Evolutionary conservation across 2,888 invertebrate species (phyloP), one percentile per base, ranked within the genome.

Genomic region (Mechanitis messenoides): DNA sequence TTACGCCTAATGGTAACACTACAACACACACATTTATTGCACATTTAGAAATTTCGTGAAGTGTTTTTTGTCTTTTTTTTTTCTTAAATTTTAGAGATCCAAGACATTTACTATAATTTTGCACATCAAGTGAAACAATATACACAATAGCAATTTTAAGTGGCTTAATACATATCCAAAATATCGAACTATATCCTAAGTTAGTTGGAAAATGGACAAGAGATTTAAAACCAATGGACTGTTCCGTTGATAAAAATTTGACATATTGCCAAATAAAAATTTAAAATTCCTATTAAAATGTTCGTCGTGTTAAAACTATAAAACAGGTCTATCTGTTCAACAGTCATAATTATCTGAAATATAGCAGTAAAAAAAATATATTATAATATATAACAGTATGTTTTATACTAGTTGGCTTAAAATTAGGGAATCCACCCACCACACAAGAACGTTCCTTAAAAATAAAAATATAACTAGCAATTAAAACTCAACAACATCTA

Each of bases 11-110:
- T 82, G 87, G 87, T 88, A 89, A 89, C 85, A 89, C 91, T 91
- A 90, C 90, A 85, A 90, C 90, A 90, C 90, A 90, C 90, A 90
- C 87, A 89, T 86, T 90, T 90, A 90, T 90, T 90, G 90, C 91
- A 91, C 91, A 90, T 90, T 90, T 88, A 91, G 90, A 90, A 90
- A 87, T 87, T 90, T 87, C 81, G 80, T 88, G 88, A 90, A 88
- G 84, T 90, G 81, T 89, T 88, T 88, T 20, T 89, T 89, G 84
- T 87, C 84, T 87, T 88, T 90, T 89, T 70, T 85, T 87, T 87
- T 85, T 81, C 81, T 68, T 85, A 83, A 85, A 84, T 87, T 89
- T 89, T 88, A 87, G 86, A 89, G 87, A 88, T 89, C 88, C 88
- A 88, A 90, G 88, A 90, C 89, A 87, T 88, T 87, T 86, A 89